Percentiles rank a stretch among this genome's conserved stretches.
These are phyloP conservation scores for Therioaphis trifolii DNA, from an alignment of 2,888 invertebrate genomes.

Conservation along the genomic window DNA sequence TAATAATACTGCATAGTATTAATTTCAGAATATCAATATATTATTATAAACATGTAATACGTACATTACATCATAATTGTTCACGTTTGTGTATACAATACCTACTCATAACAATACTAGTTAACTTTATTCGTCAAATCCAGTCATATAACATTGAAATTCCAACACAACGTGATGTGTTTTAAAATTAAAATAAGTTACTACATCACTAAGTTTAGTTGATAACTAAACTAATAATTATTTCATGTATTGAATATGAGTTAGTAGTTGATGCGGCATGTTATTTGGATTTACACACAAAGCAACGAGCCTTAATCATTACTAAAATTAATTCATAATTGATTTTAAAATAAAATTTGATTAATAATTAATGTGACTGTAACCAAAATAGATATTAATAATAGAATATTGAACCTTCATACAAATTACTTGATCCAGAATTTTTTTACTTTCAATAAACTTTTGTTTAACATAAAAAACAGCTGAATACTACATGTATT, in stretches of 20 bases:
- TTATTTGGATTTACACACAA: too few relatives aligned
- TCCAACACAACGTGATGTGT: slow-evolving; percentile 6
- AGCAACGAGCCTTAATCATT: too few relatives aligned
- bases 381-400: too few relatives aligned
- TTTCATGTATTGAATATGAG: neutral
- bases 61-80: too few relatives aligned
- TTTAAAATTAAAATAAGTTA: slow-evolving; percentile 14
- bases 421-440: neutral
- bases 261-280: too few relatives aligned
- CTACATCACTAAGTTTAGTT: neutral
- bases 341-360: neutral
- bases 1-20: too few relatives aligned
- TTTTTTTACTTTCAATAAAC: neutral
- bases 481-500: slow-evolving; percentile 25
- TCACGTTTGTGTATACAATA: too few relatives aligned
- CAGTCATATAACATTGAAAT: slow-evolving; percentile 24
- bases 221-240: neutral
- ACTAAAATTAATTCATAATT: too few relatives aligned
- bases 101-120: too few relatives aligned
- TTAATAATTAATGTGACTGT: neutral
- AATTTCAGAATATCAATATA: too few relatives aligned
- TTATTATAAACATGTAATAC: too few relatives aligned
- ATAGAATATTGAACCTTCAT: too few relatives aligned
- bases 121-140: neutral
- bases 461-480: neutral